Evolutionary conservation across 2,113 vertebrate species (phyloP).

Genomic region (Chionomys nivalis): DNA sequence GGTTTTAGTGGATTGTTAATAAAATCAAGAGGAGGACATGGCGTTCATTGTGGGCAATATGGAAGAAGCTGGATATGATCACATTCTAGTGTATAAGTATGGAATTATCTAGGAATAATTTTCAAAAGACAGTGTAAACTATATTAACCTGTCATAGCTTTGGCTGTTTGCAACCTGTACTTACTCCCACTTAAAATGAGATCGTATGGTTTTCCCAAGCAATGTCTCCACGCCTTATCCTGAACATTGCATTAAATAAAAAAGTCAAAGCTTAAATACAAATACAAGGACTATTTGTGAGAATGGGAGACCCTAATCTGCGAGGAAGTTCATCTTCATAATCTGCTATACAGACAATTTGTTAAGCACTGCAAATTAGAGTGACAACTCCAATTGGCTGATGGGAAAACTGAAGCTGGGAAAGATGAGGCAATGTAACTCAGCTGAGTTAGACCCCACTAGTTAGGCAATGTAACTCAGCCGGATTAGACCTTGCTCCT

Average conservation of each 20-base stretch:
- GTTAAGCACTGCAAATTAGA: background rate
- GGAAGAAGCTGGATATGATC: background rate
- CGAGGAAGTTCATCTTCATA: background rate
- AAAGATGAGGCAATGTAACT: background rate
- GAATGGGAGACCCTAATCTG: background rate
- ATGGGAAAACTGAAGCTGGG: background rate
- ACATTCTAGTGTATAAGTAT: background rate
- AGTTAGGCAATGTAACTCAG: background rate
- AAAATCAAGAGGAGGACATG: background rate
- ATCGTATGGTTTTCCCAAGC: background rate
- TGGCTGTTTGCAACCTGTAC: background rate
- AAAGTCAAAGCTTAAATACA: background rate
- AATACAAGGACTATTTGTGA: background rate
- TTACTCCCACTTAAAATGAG: background rate
- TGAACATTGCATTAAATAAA: background rate
- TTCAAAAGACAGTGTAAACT: background rate
- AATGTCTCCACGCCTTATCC: conserved; percentile 57
- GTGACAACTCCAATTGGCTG: background rate
- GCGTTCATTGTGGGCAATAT: background rate
- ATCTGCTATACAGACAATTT: background rate
- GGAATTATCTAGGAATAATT: background rate
- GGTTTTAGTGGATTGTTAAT: background rate
- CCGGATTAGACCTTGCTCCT: too few relatives aligned
- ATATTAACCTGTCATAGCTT: background rate
- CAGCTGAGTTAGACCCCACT: background rate